Evolutionary conservation across 2,888 invertebrate species (phyloP).

Genomic region (Augiades crinisus): DNA sequence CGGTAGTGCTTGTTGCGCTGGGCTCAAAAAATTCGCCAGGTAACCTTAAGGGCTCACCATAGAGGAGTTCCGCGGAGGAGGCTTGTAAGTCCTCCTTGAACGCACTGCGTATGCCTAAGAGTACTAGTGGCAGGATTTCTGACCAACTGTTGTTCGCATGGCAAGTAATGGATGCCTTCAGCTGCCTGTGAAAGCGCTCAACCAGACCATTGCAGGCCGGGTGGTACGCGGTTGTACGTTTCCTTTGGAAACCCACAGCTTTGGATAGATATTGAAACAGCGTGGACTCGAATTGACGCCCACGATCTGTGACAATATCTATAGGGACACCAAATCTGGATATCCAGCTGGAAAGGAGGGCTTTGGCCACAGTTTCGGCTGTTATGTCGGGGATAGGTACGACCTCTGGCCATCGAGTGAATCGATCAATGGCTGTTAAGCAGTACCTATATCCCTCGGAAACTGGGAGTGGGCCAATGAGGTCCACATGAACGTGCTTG

Average conservation of each 20-base stretch:
- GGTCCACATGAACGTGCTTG: slow-evolving; percentile 38
- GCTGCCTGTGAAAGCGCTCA: slow-evolving; percentile 35
- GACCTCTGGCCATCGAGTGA: slow-evolving; percentile 48
- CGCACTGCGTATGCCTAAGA: slow-evolving; percentile 31
- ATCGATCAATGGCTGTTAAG: slow-evolving; percentile 39
- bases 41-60: slow-evolving; percentile 34
- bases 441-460: slow-evolving; percentile 34
- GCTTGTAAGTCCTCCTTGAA: slow-evolving; percentile 32
- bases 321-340: slow-evolving; percentile 44
- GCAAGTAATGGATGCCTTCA: slow-evolving; percentile 20
- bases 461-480: slow-evolving; percentile 34
- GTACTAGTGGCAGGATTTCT: slow-evolving; percentile 32
- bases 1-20: not conserved
- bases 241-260: slow-evolving; percentile 31
- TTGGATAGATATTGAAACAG: slow-evolving; percentile 30
- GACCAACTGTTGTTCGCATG: slow-evolving; percentile 27
- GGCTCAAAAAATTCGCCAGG: slow-evolving; percentile 33
- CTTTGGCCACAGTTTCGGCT: slow-evolving; percentile 46
- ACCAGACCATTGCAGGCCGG: slow-evolving; percentile 37
- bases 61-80: slow-evolving; percentile 35
- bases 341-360: slow-evolving; percentile 47
- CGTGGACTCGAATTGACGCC: slow-evolving; percentile 41
- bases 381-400: slow-evolving; percentile 45
- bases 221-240: slow-evolving; percentile 38
- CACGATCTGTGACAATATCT: slow-evolving; percentile 35